Evolutionary conservation across 2,888 invertebrate genomes (phyloP).

Genomic region (Calameuta pallipes): DNA sequence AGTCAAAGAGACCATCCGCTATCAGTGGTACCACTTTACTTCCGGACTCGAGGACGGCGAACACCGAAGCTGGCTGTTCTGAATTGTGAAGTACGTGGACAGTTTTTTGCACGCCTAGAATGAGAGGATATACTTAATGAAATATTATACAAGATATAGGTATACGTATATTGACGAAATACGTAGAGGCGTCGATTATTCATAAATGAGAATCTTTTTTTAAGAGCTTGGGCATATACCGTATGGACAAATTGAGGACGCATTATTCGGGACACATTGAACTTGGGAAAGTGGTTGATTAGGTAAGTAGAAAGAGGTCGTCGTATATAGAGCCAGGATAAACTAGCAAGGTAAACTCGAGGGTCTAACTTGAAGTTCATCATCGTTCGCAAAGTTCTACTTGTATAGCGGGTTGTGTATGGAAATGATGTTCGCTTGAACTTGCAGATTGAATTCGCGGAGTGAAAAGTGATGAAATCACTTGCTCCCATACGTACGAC

Average conservation of each 20-base stretch:
- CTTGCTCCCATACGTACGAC: neutral
- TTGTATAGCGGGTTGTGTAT: neutral
- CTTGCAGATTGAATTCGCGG: neutral
- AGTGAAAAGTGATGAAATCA: neutral
- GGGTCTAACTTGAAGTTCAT: neutral
- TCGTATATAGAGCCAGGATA: neutral
- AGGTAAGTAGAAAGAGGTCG: neutral
- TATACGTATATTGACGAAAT: neutral
- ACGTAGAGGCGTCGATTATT: neutral
- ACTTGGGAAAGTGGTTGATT: neutral
- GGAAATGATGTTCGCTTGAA: neutral
- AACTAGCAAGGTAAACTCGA: neutral
- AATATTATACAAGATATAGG: neutral
- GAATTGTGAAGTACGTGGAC: conserved; percentile 96
- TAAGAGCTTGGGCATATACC: neutral
- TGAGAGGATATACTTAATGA: neutral
- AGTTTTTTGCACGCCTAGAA: conserved; percentile 79
- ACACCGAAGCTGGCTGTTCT: conserved; percentile 94
- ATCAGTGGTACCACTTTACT: conserved; percentile 87
- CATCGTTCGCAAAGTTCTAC: neutral
- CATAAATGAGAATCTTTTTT: neutral
- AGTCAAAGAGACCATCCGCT: conserved; percentile 91
- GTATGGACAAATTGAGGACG: neutral
- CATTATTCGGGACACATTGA: neutral
- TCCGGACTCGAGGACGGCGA: conserved; percentile 90